A percentile compares a stretch with the other conserved stretches of the same genome.
Conservation (phyloP, 2,113 vertebrate species). For the Electrona antarctica region DNA sequence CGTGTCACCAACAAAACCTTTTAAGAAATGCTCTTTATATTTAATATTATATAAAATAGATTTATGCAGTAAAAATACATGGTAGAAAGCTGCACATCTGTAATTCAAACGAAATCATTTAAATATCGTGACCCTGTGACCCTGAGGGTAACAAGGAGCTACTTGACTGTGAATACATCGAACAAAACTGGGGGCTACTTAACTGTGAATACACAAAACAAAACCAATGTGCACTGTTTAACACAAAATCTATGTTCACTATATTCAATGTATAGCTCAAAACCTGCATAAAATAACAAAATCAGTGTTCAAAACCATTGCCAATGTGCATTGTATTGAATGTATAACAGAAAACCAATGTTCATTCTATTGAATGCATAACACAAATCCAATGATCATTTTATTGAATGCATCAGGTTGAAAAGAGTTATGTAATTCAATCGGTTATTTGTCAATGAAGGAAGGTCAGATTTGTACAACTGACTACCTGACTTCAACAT, state of each 20-base stretch:
- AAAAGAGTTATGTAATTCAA: neutral
- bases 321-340: too few relatives aligned
- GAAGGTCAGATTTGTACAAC: neutral
- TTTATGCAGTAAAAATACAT: slow-evolving; percentile 47
- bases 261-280: too few relatives aligned
- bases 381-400: slow-evolving; percentile 7
- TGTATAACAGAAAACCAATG: too few relatives aligned
- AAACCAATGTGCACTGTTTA: too few relatives aligned
- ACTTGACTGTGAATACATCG: too few relatives aligned
- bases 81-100: neutral
- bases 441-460: slow-evolving; percentile 2
- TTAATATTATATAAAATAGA: slow-evolving; percentile 53
- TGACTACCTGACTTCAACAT: slow-evolving; percentile 1
- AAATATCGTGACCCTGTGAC: too few relatives aligned
- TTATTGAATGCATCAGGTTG: neutral
- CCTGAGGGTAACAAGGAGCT: too few relatives aligned
- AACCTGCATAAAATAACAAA: too few relatives aligned
- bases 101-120: slow-evolving; percentile 14
- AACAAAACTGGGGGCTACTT: too few relatives aligned
- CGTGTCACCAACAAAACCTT: slow-evolving; percentile 18
- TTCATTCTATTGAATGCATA: neutral
- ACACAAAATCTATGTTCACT: too few relatives aligned
- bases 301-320: too few relatives aligned
- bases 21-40: slow-evolving; percentile 32
- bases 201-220: too few relatives aligned